A percentile compares a stretch with the other conserved stretches of the same genome.
phyloP scores from a whole-genome alignment of 2,888 invertebrate species.

The Marasmarcha lunaedactyla region DNA sequence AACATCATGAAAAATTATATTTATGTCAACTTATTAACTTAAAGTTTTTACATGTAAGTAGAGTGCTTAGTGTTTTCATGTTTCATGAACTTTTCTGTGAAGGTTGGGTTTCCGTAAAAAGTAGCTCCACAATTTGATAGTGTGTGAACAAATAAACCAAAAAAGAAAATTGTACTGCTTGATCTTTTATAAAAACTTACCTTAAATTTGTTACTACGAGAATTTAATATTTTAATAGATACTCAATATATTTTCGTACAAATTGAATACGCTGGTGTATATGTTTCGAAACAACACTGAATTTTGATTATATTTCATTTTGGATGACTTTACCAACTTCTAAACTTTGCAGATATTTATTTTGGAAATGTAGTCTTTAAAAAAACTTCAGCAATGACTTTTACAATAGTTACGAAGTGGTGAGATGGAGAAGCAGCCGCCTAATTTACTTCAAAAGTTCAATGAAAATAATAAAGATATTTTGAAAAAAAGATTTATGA shows the following conservation, averaged over 20 bases:
- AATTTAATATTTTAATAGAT: no score
- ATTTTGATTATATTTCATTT: background rate
- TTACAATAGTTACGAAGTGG: conserved; percentile 35
- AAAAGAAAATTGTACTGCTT: conserved; percentile 43
- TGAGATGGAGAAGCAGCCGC: conserved; percentile 64
- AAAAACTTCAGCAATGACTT: conserved; percentile 49
- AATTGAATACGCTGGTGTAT: background rate
- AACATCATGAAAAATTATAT: conserved; percentile 9
- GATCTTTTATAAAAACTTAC: no score
- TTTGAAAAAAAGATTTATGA: conserved; percentile 64
- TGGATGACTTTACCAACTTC: background rate
- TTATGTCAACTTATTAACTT: conserved; percentile 12
- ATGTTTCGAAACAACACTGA: background rate
- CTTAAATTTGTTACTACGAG: conserved; percentile 13
- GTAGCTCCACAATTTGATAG: conserved; percentile 60
- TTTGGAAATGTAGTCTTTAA: background rate
- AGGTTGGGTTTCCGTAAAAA: conserved; percentile 61
- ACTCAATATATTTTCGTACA: background rate
- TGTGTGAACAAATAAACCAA: conserved; percentile 24
- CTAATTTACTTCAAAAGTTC: conserved; percentile 67
- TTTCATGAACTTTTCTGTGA: conserved; percentile 60
- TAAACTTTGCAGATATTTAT: background rate
- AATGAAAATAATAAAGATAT: conserved; percentile 59
- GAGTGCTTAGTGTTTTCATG: conserved; percentile 25
- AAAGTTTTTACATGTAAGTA: conserved; percentile 2